Conservation (phyloP, 1,140 invertebrate species). For the Habropoda laboriosa region DNA sequence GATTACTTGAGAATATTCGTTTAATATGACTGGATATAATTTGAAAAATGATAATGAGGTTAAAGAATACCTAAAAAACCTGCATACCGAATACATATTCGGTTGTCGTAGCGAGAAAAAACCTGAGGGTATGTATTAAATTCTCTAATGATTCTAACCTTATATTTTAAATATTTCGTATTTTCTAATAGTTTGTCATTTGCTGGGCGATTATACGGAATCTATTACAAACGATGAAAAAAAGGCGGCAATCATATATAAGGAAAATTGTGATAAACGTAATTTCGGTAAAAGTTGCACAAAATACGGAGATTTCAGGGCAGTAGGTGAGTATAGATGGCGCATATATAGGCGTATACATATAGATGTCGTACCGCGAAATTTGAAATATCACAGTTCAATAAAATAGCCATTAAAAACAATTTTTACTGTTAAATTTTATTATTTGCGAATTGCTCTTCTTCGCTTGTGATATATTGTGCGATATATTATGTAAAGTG, state of each 20-base stretch:
- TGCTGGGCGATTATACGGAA: constrained; percentile 94
- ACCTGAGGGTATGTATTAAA: constrained; percentile 85
- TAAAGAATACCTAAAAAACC: constrained; percentile 92
- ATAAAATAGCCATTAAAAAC: neutral
- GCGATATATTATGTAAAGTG: too few species aligned
- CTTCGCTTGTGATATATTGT: neutral
- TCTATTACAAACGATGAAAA: constrained; percentile 89
- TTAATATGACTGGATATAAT: constrained; percentile 84
- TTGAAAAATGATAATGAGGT: constrained; percentile 93
- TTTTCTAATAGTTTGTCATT: constrained; percentile 90
- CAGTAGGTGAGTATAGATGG: constrained; percentile 82
- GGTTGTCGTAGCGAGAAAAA: constrained; percentile 93
- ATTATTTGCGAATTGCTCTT: neutral
- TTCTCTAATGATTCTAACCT: constrained; percentile 54
- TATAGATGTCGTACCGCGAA: neutral
- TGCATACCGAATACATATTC: constrained; percentile 95
- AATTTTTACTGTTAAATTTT: neutral
- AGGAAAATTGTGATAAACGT: constrained; percentile 92
- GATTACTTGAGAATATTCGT: rapidly evolving
- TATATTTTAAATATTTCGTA: constrained; percentile 10
- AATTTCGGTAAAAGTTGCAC: constrained; percentile 91
- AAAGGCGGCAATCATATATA: constrained; percentile 90
- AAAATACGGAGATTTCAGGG: constrained; percentile 89
- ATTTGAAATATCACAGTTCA: neutral
- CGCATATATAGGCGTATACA: too few species aligned